Evolutionary conservation across 2,797 vertebrate genomes (phyloP).

Genomic region (Hippocampus kuda): DNA sequence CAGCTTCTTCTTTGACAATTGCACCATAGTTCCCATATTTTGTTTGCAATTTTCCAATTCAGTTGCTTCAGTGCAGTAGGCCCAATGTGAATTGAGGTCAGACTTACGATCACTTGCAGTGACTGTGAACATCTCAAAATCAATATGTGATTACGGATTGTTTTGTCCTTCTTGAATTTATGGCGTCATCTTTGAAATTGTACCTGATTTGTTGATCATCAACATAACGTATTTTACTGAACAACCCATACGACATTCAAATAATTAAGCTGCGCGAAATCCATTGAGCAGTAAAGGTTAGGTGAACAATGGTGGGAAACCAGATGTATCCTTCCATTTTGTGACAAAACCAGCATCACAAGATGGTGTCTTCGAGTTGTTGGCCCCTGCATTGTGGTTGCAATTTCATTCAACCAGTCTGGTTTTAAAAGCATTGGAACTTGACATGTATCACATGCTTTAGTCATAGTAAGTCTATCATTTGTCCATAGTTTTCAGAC

Average conservation of each 20-base stretch:
- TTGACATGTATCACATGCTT: background rate
- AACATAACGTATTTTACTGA: no score
- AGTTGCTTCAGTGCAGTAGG: no score
- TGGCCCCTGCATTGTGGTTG: background rate
- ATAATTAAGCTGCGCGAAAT: background rate
- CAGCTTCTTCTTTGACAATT: no score
- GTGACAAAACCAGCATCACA: slow-evolving; percentile 5
- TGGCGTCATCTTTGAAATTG: background rate
- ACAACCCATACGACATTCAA: background rate
- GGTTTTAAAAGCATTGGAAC: background rate
- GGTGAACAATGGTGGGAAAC: slow-evolving; percentile 15
- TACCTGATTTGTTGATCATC: no score
- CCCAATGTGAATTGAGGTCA: slow-evolving; percentile 9
- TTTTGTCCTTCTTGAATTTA: background rate
- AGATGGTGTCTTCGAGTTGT: background rate
- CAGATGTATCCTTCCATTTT: slow-evolving; percentile 8
- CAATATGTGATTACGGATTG: background rate
- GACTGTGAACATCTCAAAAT: slow-evolving; percentile 26
- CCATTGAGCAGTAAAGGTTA: slow-evolving; percentile 11
- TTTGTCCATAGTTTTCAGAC: slow-evolving; percentile 19
- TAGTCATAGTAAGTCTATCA: background rate
- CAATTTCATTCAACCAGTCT: background rate
- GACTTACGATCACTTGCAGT: slow-evolving; percentile 28
- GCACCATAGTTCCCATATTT: no score
- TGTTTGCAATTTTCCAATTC: no score